phyloP scores from a whole-genome alignment of 2,797 vertebrate species.

The Anisognathus igniventris region DNA sequence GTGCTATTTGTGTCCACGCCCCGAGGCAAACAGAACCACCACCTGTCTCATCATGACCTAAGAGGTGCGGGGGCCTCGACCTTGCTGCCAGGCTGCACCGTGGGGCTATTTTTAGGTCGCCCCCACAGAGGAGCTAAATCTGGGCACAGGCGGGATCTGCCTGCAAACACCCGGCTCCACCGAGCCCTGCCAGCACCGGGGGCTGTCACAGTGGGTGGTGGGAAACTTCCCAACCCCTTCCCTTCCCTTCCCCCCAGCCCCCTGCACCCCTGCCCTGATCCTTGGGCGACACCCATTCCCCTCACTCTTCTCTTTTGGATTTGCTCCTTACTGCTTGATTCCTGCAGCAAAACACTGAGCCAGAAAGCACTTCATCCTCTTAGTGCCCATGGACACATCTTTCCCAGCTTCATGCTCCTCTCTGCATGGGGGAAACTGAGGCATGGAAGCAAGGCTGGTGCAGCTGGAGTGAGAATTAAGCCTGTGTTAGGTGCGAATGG shows the following conservation, averaged over 20 bases:
- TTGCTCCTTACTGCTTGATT: background rate
- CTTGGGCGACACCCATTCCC: background rate
- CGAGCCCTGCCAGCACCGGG: fast-evolving
- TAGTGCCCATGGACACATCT: background rate
- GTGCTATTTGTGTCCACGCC: background rate
- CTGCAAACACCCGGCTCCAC: background rate
- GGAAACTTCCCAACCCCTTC: background rate
- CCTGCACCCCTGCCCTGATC: background rate
- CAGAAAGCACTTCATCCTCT: background rate
- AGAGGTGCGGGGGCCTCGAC: background rate
- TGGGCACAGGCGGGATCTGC: background rate
- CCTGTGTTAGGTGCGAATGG: background rate
- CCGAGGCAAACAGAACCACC: background rate
- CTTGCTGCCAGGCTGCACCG: background rate
- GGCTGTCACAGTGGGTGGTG: background rate
- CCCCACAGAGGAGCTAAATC: background rate
- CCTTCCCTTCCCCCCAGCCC: background rate
- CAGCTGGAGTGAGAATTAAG: background rate
- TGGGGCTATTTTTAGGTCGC: slow-evolving; percentile 11
- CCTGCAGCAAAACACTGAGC: background rate
- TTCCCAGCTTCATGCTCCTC: background rate
- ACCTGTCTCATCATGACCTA: background rate
- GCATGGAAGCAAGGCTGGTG: background rate
- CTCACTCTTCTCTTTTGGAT: background rate
- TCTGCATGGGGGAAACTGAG: background rate